phyloP scores from a whole-genome alignment of 2,888 invertebrate genomes.

The Taenaris catops region DNA sequence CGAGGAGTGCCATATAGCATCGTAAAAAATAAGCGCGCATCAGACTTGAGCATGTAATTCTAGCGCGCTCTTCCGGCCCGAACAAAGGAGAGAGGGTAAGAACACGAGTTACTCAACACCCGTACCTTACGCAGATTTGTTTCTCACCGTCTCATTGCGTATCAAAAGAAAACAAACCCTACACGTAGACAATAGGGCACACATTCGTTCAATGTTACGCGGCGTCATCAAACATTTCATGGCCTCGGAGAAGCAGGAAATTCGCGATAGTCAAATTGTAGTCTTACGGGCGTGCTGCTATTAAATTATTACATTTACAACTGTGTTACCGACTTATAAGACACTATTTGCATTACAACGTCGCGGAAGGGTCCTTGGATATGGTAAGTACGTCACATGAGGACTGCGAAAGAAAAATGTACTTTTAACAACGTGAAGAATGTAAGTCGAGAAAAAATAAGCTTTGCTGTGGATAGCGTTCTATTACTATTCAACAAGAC shows the following conservation, averaged over 20 bases:
- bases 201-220: slow-evolving; percentile 40
- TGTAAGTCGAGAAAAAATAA: slow-evolving; percentile 71
- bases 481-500: slow-evolving; percentile 21
- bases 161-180: slow-evolving; percentile 53
- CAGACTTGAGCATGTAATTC: slow-evolving; percentile 79
- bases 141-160: slow-evolving; percentile 54
- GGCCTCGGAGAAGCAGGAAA: slow-evolving; percentile 61
- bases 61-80: slow-evolving; percentile 79
- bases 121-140: slow-evolving; percentile 78
- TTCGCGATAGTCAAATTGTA: slow-evolving; percentile 80
- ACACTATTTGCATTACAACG: slow-evolving; percentile 60
- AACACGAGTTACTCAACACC: slow-evolving; percentile 80
- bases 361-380: slow-evolving; percentile 60
- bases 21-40: slow-evolving; percentile 80
- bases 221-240: slow-evolving; percentile 51
- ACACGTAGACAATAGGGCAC: slow-evolving; percentile 38
- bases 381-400: slow-evolving; percentile 66
- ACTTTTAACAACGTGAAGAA: slow-evolving; percentile 76
- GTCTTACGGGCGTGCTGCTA: slow-evolving; percentile 72
- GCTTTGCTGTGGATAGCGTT: slow-evolving; percentile 33
- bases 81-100: slow-evolving; percentile 79
- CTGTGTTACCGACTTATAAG: slow-evolving; percentile 68
- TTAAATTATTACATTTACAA: slow-evolving; percentile 73
- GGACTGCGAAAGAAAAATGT: slow-evolving; percentile 78
- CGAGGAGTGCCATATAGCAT: slow-evolving; percentile 73